Evolutionary conservation across 2,888 invertebrate species (phyloP).

Genomic region (Brachyopa scutellaris): DNA sequence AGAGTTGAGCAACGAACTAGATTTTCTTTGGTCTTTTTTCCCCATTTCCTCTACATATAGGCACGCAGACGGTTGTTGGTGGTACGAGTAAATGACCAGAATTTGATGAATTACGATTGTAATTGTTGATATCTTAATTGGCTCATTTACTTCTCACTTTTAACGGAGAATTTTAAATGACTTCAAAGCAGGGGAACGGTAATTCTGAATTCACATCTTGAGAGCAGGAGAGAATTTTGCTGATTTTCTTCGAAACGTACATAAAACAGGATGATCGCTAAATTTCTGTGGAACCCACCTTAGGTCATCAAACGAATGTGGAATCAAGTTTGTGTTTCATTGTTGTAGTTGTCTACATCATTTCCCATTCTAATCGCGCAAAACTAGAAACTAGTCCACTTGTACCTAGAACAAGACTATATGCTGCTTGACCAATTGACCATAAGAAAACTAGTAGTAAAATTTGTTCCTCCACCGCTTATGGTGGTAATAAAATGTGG

Average conservation of each 20-base stretch:
- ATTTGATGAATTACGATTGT: slow-evolving; percentile 42
- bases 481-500: slow-evolving; percentile 29
- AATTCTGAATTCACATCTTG: too few relatives aligned
- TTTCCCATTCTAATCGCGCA: slow-evolving; percentile 50
- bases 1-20: slow-evolving; percentile 60
- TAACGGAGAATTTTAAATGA: slow-evolving; percentile 27
- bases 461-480: slow-evolving; percentile 2
- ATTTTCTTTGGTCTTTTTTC: slow-evolving; percentile 4
- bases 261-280: slow-evolving; percentile 6
- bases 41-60: background rate
- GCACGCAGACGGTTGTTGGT: background rate
- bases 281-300: slow-evolving; percentile 19
- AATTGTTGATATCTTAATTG: slow-evolving; percentile 64
- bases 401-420: background rate
- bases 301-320: slow-evolving; percentile 17
- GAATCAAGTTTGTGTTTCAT: slow-evolving; percentile 6
- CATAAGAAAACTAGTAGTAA: slow-evolving; percentile 20
- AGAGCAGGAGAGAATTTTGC: too few relatives aligned
- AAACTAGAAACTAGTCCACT: slow-evolving; percentile 48
- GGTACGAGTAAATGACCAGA: background rate
- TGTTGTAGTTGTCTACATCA: background rate
- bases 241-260: slow-evolving; percentile 18
- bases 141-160: slow-evolving; percentile 44
- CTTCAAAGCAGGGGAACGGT: slow-evolving; percentile 4
- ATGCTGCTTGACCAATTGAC: slow-evolving; percentile 58